Evolutionary conservation across 2,113 vertebrate species (phyloP).

Genomic region (Maylandia zebra): DNA sequence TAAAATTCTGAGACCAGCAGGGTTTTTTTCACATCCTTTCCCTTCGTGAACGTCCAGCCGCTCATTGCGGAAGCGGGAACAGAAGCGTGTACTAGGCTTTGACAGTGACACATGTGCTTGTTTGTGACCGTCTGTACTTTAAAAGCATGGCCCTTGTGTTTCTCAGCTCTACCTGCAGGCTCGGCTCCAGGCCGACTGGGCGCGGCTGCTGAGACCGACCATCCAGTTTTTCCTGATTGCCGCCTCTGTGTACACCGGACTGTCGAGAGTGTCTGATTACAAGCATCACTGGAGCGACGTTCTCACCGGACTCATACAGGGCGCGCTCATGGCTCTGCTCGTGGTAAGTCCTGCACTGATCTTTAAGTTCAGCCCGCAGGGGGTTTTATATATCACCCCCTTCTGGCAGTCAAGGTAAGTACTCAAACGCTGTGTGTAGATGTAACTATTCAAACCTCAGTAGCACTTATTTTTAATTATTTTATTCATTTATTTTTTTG

Average conservation of each 20-base stretch:
- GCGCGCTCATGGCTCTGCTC: constrained; percentile 83
- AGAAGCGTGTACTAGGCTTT: background rate
- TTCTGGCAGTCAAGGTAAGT: background rate
- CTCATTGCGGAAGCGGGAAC: background rate
- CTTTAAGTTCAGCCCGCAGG: background rate
- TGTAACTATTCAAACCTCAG: background rate
- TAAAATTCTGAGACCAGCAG: background rate
- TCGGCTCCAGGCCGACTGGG: constrained; percentile 86
- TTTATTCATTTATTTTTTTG: background rate
- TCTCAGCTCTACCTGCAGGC: constrained; percentile 91
- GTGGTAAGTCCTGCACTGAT: constrained; percentile 74
- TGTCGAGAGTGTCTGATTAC: constrained; percentile 95
- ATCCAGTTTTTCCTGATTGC: constrained; percentile 89
- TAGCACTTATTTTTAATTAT: background rate
- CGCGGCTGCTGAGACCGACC: constrained; percentile 86
- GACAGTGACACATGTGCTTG: background rate
- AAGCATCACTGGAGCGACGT: constrained; percentile 99
- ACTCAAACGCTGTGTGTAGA: background rate
- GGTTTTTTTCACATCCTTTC: background rate
- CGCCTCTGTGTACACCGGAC: constrained; percentile 83
- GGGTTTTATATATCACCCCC: fast-evolving
- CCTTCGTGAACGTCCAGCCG: background rate
- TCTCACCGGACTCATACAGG: constrained; percentile 85
- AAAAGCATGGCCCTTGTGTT: background rate
- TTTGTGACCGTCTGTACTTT: background rate